Conservation (phyloP, 2,888 invertebrate species). For the Resseliella maxima region DNA sequence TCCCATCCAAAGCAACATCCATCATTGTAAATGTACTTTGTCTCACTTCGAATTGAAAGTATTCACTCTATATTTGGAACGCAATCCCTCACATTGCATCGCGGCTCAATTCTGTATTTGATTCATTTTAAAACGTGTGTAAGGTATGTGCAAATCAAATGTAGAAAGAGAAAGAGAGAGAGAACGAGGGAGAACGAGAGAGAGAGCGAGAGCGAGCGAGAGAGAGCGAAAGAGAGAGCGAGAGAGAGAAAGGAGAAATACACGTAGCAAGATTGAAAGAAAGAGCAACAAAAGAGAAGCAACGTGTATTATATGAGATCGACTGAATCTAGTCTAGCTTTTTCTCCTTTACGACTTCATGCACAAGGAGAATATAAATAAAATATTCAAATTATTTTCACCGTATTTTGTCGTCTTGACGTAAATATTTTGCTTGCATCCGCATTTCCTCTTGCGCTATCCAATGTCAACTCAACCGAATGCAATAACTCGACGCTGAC, state of each 20-base stretch:
- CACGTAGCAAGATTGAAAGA: not conserved
- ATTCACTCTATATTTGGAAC: not conserved
- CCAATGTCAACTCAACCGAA: slow-evolving; percentile 54
- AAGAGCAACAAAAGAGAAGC: not conserved
- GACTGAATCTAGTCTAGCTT: not conserved
- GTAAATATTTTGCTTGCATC: slow-evolving; percentile 55
- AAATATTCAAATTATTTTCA: slow-evolving; percentile 55
- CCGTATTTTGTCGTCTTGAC: slow-evolving; percentile 55
- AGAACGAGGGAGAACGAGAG: no score
- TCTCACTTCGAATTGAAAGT: not conserved
- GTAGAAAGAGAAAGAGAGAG: no score
- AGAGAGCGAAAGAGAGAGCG: no score
- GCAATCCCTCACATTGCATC: not conserved
- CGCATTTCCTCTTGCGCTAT: slow-evolving; percentile 19
- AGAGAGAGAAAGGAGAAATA: no score
- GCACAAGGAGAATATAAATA: slow-evolving; percentile 38
- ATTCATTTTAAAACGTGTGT: not conserved
- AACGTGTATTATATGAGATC: no score
- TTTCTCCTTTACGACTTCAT: not conserved
- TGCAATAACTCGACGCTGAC: slow-evolving; percentile 13
- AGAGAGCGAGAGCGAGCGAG: no score
- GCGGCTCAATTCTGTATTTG: not conserved
- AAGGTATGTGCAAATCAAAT: no score
- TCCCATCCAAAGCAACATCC: not conserved
- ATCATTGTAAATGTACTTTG: not conserved